Conservation (phyloP, 1,140 invertebrate genomes). For the Hormaphis cornu region DNA sequence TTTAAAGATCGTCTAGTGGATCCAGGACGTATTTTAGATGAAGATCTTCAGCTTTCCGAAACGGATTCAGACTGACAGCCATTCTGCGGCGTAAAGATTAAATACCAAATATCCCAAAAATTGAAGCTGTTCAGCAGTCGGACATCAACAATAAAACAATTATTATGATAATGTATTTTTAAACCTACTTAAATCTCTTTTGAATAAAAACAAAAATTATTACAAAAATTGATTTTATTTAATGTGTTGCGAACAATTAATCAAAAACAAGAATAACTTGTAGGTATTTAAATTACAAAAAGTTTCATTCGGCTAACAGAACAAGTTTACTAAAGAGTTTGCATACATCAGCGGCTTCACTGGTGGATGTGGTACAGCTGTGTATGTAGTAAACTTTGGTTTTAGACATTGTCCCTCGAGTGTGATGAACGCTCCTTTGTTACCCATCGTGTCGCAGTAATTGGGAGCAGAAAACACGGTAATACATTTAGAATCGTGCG, state of each 20-base stretch:
- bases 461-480: conserved; percentile 98
- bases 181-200: conserved; percentile 30
- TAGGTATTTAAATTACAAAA: conserved; percentile 29
- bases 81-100: background rate
- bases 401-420: conserved; percentile 82
- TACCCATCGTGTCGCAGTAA: conserved; percentile 99
- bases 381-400: conserved; percentile 84
- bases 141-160: conserved; percentile 2
- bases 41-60: conserved; percentile 34
- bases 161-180: conserved; percentile 24
- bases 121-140: conserved; percentile 6
- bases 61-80: conserved; percentile 33
- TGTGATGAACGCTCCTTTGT: conserved; percentile 94
- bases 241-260: conserved; percentile 20
- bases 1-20: conserved; percentile 36
- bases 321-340: conserved; percentile 25
- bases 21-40: conserved; percentile 32
- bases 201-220: conserved; percentile 20
- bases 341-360: conserved; percentile 29
- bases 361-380: conserved; percentile 55
- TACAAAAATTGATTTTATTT: conserved; percentile 31
- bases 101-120: conserved; percentile 22
- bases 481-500: conserved; percentile 88
- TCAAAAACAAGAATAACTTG: conserved; percentile 31
- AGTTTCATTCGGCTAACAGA: conserved; percentile 18